Evolutionary conservation across 2,797 vertebrate genomes (phyloP).

Genomic region (Gadopsis marmoratus): DNA sequence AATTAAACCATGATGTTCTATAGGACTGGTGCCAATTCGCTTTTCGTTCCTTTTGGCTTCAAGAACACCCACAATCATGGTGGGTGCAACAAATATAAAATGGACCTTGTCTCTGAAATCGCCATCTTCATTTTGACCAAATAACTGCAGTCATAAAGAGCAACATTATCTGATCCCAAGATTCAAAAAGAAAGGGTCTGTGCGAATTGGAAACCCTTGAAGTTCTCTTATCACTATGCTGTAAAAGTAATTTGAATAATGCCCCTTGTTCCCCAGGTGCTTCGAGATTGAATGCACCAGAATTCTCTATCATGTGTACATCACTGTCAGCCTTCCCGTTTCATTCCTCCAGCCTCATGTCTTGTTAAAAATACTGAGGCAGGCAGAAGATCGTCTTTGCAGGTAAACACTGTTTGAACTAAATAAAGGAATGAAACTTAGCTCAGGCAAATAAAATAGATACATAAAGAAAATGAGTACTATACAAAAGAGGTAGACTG

Average conservation of each 20-base stretch:
- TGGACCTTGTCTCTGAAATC: conserved; percentile 17
- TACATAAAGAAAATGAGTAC: too few species aligned
- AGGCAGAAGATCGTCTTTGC: conserved; percentile 15
- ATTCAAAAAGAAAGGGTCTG: conserved; percentile 46
- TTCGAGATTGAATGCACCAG: conserved; percentile 40
- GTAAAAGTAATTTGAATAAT: conserved; percentile 60
- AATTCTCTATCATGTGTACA: conserved; percentile 35
- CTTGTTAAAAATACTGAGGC: conserved; percentile 28
- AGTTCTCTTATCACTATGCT: conserved; percentile 50
- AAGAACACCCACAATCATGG: conserved; percentile 21
- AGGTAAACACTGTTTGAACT: conserved; percentile 29
- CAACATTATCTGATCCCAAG: conserved; percentile 48
- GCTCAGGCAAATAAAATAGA: too few species aligned
- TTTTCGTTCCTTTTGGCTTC: conserved; percentile 22
- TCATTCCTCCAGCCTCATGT: conserved; percentile 26
- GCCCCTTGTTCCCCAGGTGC: conserved; percentile 35
- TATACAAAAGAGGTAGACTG: too few species aligned
- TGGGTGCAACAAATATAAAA: conserved; percentile 31
- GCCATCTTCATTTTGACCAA: conserved; percentile 46
- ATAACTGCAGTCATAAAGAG: conserved; percentile 47
- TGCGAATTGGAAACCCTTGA: conserved; percentile 71
- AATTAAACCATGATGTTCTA: conserved; percentile 43
- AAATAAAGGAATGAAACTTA: too few species aligned
- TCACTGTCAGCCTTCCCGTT: conserved; percentile 27
- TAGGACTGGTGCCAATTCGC: conserved; percentile 8